A percentile compares a stretch with the other conserved stretches of the same genome.
phyloP scores from a whole-genome alignment of 1,140 invertebrate genomes.

The Coelopa frigida region DNA sequence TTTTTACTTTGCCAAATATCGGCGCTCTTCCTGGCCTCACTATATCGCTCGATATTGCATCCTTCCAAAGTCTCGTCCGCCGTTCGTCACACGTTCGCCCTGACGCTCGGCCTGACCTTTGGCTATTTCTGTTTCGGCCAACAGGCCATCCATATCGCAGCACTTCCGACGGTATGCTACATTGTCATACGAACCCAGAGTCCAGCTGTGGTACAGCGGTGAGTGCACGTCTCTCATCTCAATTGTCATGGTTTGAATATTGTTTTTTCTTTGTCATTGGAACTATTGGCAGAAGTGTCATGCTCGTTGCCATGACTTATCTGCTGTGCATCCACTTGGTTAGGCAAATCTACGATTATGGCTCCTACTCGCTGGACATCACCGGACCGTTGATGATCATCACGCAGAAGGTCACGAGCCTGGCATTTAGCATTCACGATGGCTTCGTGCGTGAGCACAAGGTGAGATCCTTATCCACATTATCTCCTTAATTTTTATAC shows the following conservation, averaged over 20 bases:
- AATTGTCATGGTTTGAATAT: neutral
- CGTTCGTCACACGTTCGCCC: slow-evolving; percentile 65
- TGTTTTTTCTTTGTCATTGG: too few species aligned
- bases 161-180: slow-evolving; percentile 68
- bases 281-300: slow-evolving; percentile 60
- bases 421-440: slow-evolving; percentile 89
- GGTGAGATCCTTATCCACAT: slow-evolving; percentile 19
- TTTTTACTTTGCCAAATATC: slow-evolving; percentile 74
- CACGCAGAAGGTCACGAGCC: slow-evolving; percentile 87
- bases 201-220: slow-evolving; percentile 60
- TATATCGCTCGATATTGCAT: slow-evolving; percentile 65
- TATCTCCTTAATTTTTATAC: too few species aligned
- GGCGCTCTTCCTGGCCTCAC: slow-evolving; percentile 63
- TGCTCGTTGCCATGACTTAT: slow-evolving; percentile 71
- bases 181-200: slow-evolving; percentile 56
- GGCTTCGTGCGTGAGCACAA: slow-evolving; percentile 59
- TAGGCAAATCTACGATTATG: slow-evolving; percentile 80
- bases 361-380: slow-evolving; percentile 83
- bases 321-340: slow-evolving; percentile 79
- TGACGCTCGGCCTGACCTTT: slow-evolving; percentile 66
- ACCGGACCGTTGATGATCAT: slow-evolving; percentile 96
- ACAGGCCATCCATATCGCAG: slow-evolving; percentile 71
- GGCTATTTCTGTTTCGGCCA: slow-evolving; percentile 84
- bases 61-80: slow-evolving; percentile 56
- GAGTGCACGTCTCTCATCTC: slow-evolving; percentile 18